Base-by-base conservation (phyloP, 1,140 invertebrate genomes). In the Brachystomella parvula region DNA sequence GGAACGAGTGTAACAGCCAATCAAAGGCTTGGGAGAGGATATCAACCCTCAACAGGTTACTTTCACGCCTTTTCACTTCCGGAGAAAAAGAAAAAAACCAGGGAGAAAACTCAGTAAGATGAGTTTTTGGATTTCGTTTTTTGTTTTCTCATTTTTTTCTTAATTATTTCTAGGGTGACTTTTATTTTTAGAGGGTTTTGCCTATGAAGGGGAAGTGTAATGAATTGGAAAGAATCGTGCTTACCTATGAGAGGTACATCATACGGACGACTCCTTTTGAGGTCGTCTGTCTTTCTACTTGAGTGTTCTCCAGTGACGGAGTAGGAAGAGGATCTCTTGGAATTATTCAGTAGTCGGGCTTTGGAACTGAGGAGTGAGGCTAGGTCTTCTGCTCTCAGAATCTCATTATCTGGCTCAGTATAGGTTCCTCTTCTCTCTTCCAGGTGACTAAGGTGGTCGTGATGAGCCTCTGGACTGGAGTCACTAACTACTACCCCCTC, bases 201-300 rank as follows among this genome's bases (percentile, higher is more conserved):
- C 39, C 39, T 12, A 44, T 12, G 39, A 44, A 44, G 9, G 9
- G 6, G 49, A 53, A 6, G 12, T 9, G 12, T 12, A 53, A 24
- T 26, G 12, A 53, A 53, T 17, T 53, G 6, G 24, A 53, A 24
- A 53, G 24, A 15, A 53, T 6, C 24, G 49, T 26, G 12, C 49
- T 53, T 53, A 53, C 49, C 49, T 53, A 53, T 53, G 49, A 53
- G 49, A 53, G 49, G 49, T 53, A 53, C 49, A 53, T 53, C 49
- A 53, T 53, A 53, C 24, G 49, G 49, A 53, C 49, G 49, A 53
- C 49, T 53, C 12, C 49, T 15, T 24, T 53, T 53, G 49, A 53
- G 15, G 49, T 53, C 49, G 6, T 53, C 49, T 53, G 49, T 53
- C 49, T 53, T 53, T 53, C 49, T 53, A 53, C 49, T 53, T 53